Evolutionary conservation across 2,797 vertebrate species (phyloP).

Genomic region (Muscicapa striata): DNA sequence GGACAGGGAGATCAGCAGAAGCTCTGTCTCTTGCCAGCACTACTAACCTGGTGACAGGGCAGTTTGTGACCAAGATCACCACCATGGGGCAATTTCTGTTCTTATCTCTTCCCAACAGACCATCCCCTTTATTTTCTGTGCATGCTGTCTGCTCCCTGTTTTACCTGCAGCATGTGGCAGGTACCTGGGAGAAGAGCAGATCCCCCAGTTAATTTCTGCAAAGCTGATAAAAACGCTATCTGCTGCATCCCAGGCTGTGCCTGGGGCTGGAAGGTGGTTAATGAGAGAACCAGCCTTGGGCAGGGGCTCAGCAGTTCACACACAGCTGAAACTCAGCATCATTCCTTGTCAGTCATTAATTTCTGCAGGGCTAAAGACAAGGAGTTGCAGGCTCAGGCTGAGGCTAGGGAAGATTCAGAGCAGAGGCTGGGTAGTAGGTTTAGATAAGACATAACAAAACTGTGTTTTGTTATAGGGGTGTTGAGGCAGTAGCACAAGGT

Average conservation of each 20-base stretch:
- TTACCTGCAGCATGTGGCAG: not conserved
- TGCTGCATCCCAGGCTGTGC: not conserved
- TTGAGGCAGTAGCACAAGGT: not conserved
- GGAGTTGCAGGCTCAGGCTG: not conserved
- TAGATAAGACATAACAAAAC: not conserved
- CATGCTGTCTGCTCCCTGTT: not conserved
- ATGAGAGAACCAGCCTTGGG: not conserved
- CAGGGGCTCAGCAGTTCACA: not conserved
- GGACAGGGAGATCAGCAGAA: not conserved
- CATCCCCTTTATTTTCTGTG: not conserved
- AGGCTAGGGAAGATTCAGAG: not conserved
- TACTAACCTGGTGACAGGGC: not conserved
- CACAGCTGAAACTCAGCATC: accelerated
- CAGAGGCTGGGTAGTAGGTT: not conserved
- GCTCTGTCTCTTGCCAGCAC: not conserved
- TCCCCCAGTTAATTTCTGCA: not conserved
- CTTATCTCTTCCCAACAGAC: not conserved
- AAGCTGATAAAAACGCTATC: not conserved
- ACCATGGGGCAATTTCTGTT: not conserved
- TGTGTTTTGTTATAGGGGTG: not conserved
- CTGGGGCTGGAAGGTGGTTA: not conserved
- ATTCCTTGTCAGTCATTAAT: not conserved
- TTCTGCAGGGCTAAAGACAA: not conserved
- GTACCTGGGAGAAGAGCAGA: not conserved
- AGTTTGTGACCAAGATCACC: not conserved